Percentiles rank a stretch among this genome's conserved stretches.
These are phyloP conservation scores for Xiphias gladius DNA, from an alignment of 2,113 vertebrate genomes.

Conservation along the genomic window DNA sequence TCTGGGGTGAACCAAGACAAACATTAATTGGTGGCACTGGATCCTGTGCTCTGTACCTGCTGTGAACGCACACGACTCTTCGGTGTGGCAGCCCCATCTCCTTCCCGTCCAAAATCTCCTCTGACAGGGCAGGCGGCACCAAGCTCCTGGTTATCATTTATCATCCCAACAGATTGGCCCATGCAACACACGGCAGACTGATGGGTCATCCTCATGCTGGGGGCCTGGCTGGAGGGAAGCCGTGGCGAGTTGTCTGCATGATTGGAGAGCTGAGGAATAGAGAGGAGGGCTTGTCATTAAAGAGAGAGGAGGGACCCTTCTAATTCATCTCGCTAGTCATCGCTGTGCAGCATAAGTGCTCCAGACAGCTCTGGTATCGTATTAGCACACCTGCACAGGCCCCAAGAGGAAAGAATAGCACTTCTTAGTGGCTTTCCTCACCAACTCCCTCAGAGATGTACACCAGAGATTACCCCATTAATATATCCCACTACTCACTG, in stretches of 20 bases:
- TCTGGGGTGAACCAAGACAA: conserved; percentile 76
- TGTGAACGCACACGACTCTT: conserved; percentile 64
- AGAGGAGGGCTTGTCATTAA: conserved; percentile 69
- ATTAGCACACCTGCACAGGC: conserved; percentile 83
- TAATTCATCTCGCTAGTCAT: conserved; percentile 65
- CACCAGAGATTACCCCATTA: conserved; percentile 89
- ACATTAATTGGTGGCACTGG: conserved; percentile 81
- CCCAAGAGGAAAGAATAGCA: conserved; percentile 80
- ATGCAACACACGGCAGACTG: conserved; percentile 76
- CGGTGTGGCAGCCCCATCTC: conserved; percentile 76
- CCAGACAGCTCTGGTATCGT: conserved; percentile 68
- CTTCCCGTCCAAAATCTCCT: conserved; percentile 75
- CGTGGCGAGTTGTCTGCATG: conserved; percentile 70
- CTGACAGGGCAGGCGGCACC: conserved; percentile 81
- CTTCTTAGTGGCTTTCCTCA: conserved; percentile 77
- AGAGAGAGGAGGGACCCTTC: conserved; percentile 52
- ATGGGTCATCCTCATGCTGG: conserved; percentile 81
- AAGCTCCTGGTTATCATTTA: conserved; percentile 84
- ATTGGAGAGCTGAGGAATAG: conserved; percentile 71
- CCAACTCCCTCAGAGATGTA: conserved; percentile 77
- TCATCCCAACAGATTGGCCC: conserved; percentile 84
- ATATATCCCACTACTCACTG: conserved; percentile 85
- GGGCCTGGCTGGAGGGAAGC: conserved; percentile 73
- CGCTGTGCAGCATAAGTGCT: conserved; percentile 46
- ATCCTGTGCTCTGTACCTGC: conserved; percentile 69